These are phyloP conservation scores for Zaprionus obscuricornis DNA, from an alignment of 2,888 invertebrate genomes.

Conservation along the genomic window DNA sequence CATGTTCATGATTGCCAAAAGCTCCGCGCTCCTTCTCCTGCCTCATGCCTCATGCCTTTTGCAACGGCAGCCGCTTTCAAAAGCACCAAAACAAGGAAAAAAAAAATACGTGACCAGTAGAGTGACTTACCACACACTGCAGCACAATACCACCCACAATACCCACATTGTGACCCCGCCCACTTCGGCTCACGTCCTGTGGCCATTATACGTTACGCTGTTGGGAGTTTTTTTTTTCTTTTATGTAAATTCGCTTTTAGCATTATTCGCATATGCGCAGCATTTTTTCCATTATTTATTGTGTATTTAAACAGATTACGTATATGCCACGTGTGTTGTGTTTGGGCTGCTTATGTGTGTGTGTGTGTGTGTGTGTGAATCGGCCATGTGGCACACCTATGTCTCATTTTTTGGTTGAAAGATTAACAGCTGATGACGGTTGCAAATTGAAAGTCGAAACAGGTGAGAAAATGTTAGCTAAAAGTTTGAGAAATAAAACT, in stretches of 20 bases:
- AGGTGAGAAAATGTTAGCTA: slow-evolving; percentile 39
- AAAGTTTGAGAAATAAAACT: not conserved
- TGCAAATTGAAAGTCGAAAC: slow-evolving; percentile 44
- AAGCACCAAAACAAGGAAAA: too few relatives aligned
- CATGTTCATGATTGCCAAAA: slow-evolving; percentile 73
- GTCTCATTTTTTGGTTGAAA: slow-evolving; percentile 32
- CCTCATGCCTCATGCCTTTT: not conserved
- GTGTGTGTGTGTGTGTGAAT: not conserved
- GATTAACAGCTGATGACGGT: slow-evolving; percentile 54
- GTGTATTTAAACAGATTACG: slow-evolving; percentile 76
- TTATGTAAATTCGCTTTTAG: slow-evolving; percentile 63
- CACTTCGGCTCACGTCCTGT: not conserved
- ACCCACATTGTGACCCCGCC: not conserved
- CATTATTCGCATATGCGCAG: slow-evolving; percentile 61
- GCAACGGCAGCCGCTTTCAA: not conserved
- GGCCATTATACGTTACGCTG: slow-evolving; percentile 54
- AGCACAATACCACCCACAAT: not conserved
- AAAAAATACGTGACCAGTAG: slow-evolving; percentile 47
- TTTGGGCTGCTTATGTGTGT: slow-evolving; percentile 3
- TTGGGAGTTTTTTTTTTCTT: slow-evolving; percentile 35
- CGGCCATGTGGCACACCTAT: slow-evolving; percentile 36
- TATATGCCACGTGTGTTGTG: slow-evolving; percentile 48
- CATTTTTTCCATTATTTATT: slow-evolving; percentile 68
- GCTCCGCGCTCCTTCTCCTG: not conserved
- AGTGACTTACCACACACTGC: too few relatives aligned